Evolutionary conservation across 2,797 vertebrate species (phyloP), one percentile per base, ranked within the genome.

Genomic region (Periophthalmus magnuspinnatus): DNA sequence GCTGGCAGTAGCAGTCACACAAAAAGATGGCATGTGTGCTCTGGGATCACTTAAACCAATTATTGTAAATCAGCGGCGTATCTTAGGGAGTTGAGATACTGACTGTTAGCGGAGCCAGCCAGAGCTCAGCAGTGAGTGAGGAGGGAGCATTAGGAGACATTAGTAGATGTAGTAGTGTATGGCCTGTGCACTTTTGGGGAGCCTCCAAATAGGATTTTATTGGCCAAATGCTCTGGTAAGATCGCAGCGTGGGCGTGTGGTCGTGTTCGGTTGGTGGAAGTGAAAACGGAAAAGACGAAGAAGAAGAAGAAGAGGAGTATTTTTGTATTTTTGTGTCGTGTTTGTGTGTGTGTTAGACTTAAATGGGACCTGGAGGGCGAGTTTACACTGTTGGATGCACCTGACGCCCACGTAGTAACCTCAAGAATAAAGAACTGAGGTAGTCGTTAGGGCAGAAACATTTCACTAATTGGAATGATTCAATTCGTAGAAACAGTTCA

Each of bases 181-280:
- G 80, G 73, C 78, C 76, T 74, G 65, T 80, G 76, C 65, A 62
- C 79, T 75, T 78, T 45, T 77, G 77, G 80, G 82, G 72, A 78
- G 76, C 80, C 75, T 87, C 82, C 57, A 69, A 79, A 74, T 73
- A 72, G 71, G 75, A 75, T 84, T 83, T 56, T 78, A 82, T 88
- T 86, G 79, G 77, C 80, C 67, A 83, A 86, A 83, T 81, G 77
- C 82, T 78, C 80, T 78, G 78, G 63, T 78, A 65, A 75, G 82
- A 84, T 84, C 75, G 67, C 65, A 68, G 75, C 17, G 86, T 88
- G 79, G 86, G 82, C 76, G 85, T 86, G 71, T 63, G 32, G 71
- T 70, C 72, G 73, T 83, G 77, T 86, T 87, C 83, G 77, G 75
- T 70, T 76, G 73, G 79, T 79, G 69, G 73, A 87, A 75, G 81